Percentiles rank a stretch among this genome's conserved stretches.
Conservation (phyloP, 2,113 vertebrate species). For the Myocastor coypus region DNA sequence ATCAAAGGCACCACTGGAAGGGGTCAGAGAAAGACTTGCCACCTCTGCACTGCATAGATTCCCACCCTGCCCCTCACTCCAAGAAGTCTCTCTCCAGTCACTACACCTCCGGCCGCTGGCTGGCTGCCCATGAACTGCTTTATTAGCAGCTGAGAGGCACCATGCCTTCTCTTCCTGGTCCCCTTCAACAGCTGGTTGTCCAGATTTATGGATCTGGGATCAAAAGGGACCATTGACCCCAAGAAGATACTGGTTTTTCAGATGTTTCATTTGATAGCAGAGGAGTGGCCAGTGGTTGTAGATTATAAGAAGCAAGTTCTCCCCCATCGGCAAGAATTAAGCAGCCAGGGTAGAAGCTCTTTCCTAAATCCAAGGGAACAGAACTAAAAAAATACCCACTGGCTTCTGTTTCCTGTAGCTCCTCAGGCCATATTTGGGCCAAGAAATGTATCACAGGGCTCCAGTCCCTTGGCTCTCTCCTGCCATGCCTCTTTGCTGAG, state of each 20-base stretch:
- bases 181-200: neutral
- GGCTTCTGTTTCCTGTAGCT: neutral
- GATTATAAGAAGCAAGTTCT: conserved; percentile 12
- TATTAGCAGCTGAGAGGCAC: neutral
- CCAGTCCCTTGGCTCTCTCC: neutral
- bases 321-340: neutral
- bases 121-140: neutral
- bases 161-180: neutral
- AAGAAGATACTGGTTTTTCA: neutral
- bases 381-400: neutral
- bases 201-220: neutral
- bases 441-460: neutral
- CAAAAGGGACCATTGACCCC: neutral
- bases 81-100: neutral
- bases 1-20: neutral
- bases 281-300: neutral
- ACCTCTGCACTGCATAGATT: neutral
- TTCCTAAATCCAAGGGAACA: neutral
- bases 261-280: neutral
- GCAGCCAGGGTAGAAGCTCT: neutral
- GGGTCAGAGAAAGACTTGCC: neutral
- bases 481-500: neutral
- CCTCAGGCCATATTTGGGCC: neutral
- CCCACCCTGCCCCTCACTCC: neutral
- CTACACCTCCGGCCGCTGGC: neutral